Base-by-base conservation (phyloP, 2,888 invertebrate species). In the Timandra comae region DNA sequence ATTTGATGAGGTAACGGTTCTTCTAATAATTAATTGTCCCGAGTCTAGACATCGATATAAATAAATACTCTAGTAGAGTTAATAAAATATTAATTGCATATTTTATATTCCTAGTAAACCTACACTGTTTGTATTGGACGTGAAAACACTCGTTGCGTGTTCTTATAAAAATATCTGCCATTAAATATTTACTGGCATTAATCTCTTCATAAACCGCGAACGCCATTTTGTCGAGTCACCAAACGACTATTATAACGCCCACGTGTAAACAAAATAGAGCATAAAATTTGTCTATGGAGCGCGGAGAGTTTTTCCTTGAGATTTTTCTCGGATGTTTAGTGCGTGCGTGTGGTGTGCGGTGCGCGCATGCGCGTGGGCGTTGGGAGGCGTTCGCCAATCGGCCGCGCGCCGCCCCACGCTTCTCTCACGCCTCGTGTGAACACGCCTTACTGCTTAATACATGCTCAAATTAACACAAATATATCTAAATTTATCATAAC, bases 331-430 rank as follows among this genome's bases (percentile, higher is more conserved):
- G 60, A 52, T 56, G 50, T 49, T n/a, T n/a, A 20, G 11, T 10
- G 9, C 24, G 70, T 58, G 64, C 56, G 45, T 33, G 41, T 23
- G 19, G 38, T 25, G 38, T 63, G 11, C 11, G n/a, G 22, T n/a
- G 64, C 63, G 78, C 82, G 85, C 84, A 73, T 70, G 78, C 76
- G 81, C 79, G 80, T 70, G 77, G 87, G 78, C 85, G 86, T 76
- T 78, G 82, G 87, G 80, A 85, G 86, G 86, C 78, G 81, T 71
- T 76, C 81, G 85, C 86, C 86, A 86, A 85, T 79, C 68, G 66
- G 50, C 58, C 63, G 63, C 66, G 60, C 52, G 35, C 74, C 77
- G 85, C 80, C 81, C 79, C 75, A 82, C 70, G 63, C 59, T 63
- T 51, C 56, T 52, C 49, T 47, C 63, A 62, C 66, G 66, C 63